Evolutionary conservation across 2,888 invertebrate genomes (phyloP).

Genomic region (Drosophila acutilabella): DNA sequence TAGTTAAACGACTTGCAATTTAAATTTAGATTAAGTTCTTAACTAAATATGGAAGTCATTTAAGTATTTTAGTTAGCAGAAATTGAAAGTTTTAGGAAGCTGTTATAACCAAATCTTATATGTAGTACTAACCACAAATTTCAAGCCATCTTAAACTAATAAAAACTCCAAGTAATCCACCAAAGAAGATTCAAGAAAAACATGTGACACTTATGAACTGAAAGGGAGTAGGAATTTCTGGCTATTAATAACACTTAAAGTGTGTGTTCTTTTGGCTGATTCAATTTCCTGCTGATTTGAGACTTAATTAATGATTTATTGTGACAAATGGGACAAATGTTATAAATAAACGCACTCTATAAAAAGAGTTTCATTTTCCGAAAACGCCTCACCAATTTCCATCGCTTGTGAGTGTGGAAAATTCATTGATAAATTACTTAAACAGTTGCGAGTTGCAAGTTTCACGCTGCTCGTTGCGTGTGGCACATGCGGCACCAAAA

Average conservation of each 20-base stretch:
- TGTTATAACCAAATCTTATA: too few relatives aligned
- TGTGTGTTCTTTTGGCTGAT: neutral
- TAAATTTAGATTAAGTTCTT: too few relatives aligned
- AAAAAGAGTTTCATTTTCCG: slow-evolving; percentile 22
- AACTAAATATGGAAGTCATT: neutral
- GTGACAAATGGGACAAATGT: slow-evolving; percentile 17
- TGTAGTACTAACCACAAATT: too few relatives aligned
- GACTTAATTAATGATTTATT: slow-evolving; percentile 27
- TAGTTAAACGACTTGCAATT: neutral
- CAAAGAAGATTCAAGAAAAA: neutral
- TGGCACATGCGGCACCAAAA: slow-evolving; percentile 12
- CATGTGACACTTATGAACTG: neutral
- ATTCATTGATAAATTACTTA: slow-evolving; percentile 48
- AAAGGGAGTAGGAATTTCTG: neutral
- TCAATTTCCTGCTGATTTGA: neutral
- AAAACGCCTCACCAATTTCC: neutral
- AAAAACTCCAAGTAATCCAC: neutral
- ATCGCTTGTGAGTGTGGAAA: neutral
- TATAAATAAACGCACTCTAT: slow-evolving; percentile 13
- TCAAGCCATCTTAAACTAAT: too few relatives aligned
- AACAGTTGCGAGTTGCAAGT: slow-evolving; percentile 8
- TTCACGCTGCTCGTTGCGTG: slow-evolving; percentile 37
- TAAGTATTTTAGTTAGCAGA: neutral
- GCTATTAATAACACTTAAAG: slow-evolving; percentile 2
- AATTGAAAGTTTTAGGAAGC: neutral